Evolutionary conservation across 2,797 vertebrate genomes (phyloP).

Genomic region (Halcyon leucocephala): DNA sequence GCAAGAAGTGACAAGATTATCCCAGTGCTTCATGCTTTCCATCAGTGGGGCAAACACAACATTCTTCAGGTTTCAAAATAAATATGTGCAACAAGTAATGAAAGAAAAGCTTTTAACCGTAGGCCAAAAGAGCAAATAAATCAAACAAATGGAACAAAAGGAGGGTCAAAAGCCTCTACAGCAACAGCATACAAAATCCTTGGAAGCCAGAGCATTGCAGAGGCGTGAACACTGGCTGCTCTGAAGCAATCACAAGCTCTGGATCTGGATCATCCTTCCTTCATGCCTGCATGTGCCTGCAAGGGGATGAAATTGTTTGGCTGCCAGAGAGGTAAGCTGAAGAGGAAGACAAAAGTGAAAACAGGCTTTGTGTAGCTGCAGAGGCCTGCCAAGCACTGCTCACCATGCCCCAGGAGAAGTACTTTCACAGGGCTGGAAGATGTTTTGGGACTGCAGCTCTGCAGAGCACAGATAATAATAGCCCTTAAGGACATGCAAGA

Average conservation of each 20-base stretch:
- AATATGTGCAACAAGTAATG: not conserved
- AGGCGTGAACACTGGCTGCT: not conserved
- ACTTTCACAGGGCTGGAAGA: not conserved
- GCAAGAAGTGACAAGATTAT: not conserved
- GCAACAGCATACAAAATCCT: not conserved
- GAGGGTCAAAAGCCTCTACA: not conserved
- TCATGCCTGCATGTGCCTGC: not conserved
- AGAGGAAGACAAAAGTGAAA: not conserved
- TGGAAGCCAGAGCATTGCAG: not conserved
- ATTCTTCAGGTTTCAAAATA: not conserved
- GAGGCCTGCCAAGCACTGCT: not conserved
- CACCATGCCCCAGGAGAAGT: not conserved
- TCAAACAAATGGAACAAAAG: not conserved
- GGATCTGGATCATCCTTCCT: not conserved
- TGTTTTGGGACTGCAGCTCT: not conserved
- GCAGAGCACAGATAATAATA: not conserved
- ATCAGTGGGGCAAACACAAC: not conserved
- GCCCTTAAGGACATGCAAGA: not conserved
- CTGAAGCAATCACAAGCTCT: not conserved
- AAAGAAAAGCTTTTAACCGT: not conserved
- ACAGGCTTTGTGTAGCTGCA: rapidly evolving
- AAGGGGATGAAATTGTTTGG: not conserved
- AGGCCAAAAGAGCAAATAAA: not conserved
- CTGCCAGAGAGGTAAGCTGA: not conserved
- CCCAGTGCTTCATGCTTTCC: not conserved